A percentile compares a stretch with the other conserved stretches of the same genome.
These are phyloP conservation scores for Paraescarpia echinospica DNA, from an alignment of 1,140 invertebrate species.

Conservation along the genomic window DNA sequence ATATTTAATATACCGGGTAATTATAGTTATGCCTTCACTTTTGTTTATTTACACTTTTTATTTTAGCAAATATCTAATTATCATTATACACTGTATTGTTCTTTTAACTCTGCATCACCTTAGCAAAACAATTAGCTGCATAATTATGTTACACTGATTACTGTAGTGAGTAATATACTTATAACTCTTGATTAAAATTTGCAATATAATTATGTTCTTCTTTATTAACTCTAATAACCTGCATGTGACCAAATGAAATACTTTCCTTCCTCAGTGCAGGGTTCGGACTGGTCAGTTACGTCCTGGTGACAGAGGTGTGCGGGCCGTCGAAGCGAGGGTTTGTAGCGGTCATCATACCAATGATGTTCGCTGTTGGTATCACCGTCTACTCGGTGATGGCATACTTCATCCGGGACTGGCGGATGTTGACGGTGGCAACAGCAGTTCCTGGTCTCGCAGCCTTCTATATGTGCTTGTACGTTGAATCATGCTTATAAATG, in stretches of 20 bases:
- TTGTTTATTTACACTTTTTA: too few species aligned
- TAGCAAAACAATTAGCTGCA: too few species aligned
- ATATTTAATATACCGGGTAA: too few species aligned
- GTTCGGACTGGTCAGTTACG: conserved; percentile 27
- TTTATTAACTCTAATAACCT: too few species aligned
- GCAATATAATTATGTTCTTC: too few species aligned
- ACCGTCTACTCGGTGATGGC: conserved; percentile 72
- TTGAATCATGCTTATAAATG: not conserved
- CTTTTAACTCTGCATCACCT: too few species aligned
- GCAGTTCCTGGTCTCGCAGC: conserved; percentile 69
- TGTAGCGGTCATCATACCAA: conserved; percentile 68
- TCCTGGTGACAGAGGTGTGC: conserved; percentile 67
- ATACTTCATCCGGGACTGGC: conserved; percentile 73
- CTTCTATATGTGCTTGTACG: conserved; percentile 22
- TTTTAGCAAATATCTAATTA: too few species aligned
- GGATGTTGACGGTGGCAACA: conserved; percentile 70
- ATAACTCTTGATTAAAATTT: not conserved
- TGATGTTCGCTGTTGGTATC: conserved; percentile 70
- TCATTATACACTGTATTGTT: too few species aligned
- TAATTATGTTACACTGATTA: too few species aligned
- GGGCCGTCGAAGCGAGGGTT: conserved; percentile 71
- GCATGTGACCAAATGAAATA: too few species aligned
- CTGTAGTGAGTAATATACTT: not conserved
- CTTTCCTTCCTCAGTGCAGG: conserved; percentile 18
- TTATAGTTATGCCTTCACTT: too few species aligned